A percentile compares a stretch with the other conserved stretches of the same genome.
These are phyloP conservation scores for Serranus cabrilla DNA, from an alignment of 2,797 vertebrate species.

Conservation along the genomic window DNA sequence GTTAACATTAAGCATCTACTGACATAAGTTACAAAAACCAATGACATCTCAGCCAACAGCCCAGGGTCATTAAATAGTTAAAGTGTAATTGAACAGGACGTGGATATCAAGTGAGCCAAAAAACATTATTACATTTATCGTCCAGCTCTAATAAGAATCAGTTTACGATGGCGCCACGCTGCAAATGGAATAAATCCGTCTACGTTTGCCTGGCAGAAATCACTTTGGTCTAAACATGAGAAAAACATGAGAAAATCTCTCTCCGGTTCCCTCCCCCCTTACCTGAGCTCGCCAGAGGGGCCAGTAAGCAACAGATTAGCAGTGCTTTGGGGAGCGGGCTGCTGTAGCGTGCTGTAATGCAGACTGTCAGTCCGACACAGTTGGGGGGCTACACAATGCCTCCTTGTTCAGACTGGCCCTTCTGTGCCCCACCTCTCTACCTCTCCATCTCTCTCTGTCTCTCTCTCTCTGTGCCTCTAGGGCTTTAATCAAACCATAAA, in stretches of 20 bases:
- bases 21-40: not conserved
- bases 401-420: conserved; percentile 80
- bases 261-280: conserved; percentile 39
- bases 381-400: conserved; percentile 82
- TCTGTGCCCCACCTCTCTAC: conserved; percentile 69
- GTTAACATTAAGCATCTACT: not conserved
- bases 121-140: not conserved
- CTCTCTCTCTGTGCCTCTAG: conserved; percentile 48
- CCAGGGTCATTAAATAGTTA: not conserved
- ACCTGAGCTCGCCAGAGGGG: conserved; percentile 66
- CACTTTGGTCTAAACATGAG: not conserved
- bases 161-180: not conserved
- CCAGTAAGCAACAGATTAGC: conserved; percentile 74
- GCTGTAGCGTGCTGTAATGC: conserved; percentile 80
- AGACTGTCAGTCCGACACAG: conserved; percentile 81
- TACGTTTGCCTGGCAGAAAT: not conserved
- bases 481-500: conserved; percentile 67
- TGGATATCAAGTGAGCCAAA: not conserved
- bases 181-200: not conserved
- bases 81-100: not conserved
- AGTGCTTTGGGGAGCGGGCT: conserved; percentile 71
- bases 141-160: not conserved
- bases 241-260: conserved; percentile 30
- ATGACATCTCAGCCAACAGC: not conserved
- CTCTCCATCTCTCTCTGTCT: conserved; percentile 59